A percentile compares a stretch with the other conserved stretches of the same genome.
These are phyloP conservation scores for Echinops telfairi DNA, from an alignment of 2,113 vertebrate genomes.

Conservation along the genomic window DNA sequence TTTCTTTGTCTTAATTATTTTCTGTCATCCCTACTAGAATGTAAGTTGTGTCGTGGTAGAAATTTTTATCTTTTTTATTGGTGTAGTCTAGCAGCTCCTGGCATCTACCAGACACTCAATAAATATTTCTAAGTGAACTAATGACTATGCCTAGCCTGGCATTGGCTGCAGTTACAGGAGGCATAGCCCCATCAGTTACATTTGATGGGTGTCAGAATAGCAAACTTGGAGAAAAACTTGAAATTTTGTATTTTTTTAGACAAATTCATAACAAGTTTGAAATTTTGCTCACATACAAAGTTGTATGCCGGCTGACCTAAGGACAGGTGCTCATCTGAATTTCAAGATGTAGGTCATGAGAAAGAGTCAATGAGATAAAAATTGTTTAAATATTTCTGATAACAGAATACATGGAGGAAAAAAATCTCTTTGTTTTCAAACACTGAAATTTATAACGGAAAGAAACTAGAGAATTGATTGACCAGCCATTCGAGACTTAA, in stretches of 20 bases:
- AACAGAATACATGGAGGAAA: neutral
- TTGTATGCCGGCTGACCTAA: neutral
- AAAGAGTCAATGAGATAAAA: conserved; percentile 42
- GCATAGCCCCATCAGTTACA: neutral
- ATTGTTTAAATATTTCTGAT: conserved; percentile 27
- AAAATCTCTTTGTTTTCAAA: conserved; percentile 40
- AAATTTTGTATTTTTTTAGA: conserved; percentile 14
- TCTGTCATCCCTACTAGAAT: neutral
- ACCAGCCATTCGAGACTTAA: neutral
- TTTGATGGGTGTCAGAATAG: neutral
- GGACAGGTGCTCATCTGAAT: neutral
- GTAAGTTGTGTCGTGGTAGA: neutral
- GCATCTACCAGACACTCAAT: neutral
- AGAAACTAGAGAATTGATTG: neutral
- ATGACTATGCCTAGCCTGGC: neutral
- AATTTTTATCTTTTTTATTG: neutral
- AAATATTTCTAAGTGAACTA: neutral
- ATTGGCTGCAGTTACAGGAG: neutral
- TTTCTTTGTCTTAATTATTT: neutral
- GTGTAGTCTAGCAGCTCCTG: neutral
- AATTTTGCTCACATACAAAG: neutral
- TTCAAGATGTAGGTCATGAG: neutral
- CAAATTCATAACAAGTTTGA: neutral
- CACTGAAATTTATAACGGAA: conserved; percentile 40
- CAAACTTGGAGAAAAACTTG: conserved; percentile 12